Percentiles rank a stretch among this genome's conserved stretches.
These are phyloP conservation scores for Palythoa heliodiscus DNA, from an alignment of 92 coral and sea anemone species.

Conservation along the genomic window DNA sequence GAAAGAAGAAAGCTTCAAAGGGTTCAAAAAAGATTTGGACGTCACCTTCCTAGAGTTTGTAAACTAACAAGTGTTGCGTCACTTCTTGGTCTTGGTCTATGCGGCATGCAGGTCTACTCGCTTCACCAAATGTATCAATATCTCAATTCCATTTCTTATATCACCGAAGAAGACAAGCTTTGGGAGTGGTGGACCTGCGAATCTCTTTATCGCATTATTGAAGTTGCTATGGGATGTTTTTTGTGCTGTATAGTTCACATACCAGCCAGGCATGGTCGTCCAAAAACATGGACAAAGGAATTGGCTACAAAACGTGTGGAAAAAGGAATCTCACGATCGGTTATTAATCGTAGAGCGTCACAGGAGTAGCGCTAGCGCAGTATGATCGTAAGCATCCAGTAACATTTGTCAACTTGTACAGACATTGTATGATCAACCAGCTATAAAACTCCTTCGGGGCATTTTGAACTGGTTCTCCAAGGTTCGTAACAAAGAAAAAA, in stretches of 20 bases:
- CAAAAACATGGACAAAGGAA: not conserved
- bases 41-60: conserved; percentile 4
- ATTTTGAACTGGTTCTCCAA: too few species aligned
- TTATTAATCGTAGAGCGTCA: not conserved
- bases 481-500: too few species aligned
- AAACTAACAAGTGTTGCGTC: conserved; percentile 25
- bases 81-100: conserved; percentile 16
- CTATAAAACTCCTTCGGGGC: too few species aligned
- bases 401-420: not conserved
- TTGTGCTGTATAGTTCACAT: conserved; percentile 27
- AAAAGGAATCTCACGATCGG: not conserved
- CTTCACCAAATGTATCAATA: conserved; percentile 16
- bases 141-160: conserved; percentile 8
- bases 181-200: conserved; percentile 46
- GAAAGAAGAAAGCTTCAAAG: conserved; percentile 14
- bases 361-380: not conserved
- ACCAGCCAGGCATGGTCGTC: conserved; percentile 10
- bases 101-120: conserved; percentile 21
- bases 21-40: conserved; percentile 4
- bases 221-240: conserved; percentile 34
- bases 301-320: not conserved
- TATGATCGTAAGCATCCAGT: not conserved
- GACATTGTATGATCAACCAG: too few species aligned
- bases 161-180: not conserved
- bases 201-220: conserved; percentile 30